Conservation (phyloP, 2,797 vertebrate species). For the Lophotriccus pileatus region DNA sequence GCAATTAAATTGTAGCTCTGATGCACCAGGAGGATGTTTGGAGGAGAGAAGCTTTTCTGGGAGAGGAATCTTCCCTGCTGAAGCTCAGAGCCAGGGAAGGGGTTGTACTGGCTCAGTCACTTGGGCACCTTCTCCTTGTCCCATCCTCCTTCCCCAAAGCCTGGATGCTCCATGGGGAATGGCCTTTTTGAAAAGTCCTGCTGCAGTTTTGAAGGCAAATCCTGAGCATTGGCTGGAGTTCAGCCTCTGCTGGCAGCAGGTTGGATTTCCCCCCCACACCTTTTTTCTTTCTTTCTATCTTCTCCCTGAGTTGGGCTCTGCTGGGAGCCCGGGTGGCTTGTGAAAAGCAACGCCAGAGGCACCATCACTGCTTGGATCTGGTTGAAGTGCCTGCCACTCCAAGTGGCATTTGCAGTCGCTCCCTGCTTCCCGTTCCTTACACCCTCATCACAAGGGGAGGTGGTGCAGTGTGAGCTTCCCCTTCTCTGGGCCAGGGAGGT, state of each 20-base stretch:
- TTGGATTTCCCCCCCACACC: fast-evolving
- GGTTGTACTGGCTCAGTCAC: neutral
- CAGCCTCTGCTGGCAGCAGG: neutral
- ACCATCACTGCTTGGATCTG: neutral
- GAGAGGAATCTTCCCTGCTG: neutral
- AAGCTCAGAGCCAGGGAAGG: neutral
- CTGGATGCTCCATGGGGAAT: neutral
- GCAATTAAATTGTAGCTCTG: neutral
- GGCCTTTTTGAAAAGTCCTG: neutral
- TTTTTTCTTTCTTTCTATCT: neutral
- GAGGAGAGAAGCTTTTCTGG: neutral
- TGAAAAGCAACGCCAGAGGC: neutral
- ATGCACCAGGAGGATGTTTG: neutral
- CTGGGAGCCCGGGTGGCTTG: neutral
- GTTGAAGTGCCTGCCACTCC: constrained; percentile 40
- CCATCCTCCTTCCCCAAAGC: neutral
- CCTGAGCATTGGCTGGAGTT: neutral
- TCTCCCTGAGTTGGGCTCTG: neutral
- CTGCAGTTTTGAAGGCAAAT: neutral
- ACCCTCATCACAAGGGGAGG: fast-evolving
- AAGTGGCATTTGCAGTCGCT: neutral
- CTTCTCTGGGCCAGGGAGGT: neutral
- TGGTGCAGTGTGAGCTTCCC: neutral
- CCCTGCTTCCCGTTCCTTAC: neutral
- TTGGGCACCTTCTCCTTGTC: neutral